These are phyloP conservation scores for Vanessa atalanta DNA, from an alignment of 1,140 invertebrate genomes.

Conservation along the genomic window DNA sequence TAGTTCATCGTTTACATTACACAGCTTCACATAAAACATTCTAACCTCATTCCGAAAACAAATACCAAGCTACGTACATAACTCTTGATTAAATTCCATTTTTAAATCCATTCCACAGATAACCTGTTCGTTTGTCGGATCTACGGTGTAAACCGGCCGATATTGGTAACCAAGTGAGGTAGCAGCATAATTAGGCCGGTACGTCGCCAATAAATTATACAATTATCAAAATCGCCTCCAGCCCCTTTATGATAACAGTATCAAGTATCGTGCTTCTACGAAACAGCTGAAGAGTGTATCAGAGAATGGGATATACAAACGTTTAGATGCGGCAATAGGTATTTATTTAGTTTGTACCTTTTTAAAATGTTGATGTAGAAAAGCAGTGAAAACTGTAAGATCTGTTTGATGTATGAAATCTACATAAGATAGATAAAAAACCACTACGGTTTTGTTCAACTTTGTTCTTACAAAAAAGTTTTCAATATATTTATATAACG, in stretches of 20 bases:
- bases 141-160: slow-evolving; percentile 5
- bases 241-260: slow-evolving; percentile 43
- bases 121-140: slow-evolving; percentile 13
- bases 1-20: neutral
- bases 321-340: slow-evolving; percentile 25
- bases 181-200: slow-evolving; percentile 46
- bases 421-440: no score
- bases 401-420: no score
- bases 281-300: slow-evolving; percentile 37
- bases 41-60: slow-evolving; percentile 7
- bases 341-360: neutral
- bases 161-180: slow-evolving; percentile 40
- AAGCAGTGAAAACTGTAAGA: no score
- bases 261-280: slow-evolving; percentile 50
- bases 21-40: neutral
- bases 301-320: slow-evolving; percentile 5
- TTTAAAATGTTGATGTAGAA: neutral
- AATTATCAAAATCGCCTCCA: slow-evolving; percentile 51
- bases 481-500: no score
- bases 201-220: slow-evolving; percentile 53
- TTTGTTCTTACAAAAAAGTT: no score
- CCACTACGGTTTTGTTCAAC: no score
- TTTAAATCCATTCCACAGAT: slow-evolving; percentile 12
- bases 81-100: slow-evolving; percentile 3
- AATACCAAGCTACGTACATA: neutral